Evolutionary conservation across 2,797 vertebrate species (phyloP).

Genomic region (Hylomyscus alleni): DNA sequence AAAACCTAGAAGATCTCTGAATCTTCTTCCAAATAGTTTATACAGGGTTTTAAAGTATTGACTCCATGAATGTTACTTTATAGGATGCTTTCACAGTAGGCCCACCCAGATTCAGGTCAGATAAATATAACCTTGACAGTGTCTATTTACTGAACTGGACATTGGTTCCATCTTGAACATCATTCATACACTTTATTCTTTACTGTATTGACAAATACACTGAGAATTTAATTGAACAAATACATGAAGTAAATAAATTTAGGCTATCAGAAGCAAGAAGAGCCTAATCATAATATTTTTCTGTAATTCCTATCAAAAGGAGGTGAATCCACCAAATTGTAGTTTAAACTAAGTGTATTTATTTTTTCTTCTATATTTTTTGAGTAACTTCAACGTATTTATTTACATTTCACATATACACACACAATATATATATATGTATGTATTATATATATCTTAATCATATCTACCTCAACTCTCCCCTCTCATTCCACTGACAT

Average conservation of each 20-base stretch:
- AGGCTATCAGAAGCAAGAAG: background rate
- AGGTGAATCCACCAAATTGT: background rate
- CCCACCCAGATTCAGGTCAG: background rate
- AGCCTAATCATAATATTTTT: slow-evolving; percentile 21
- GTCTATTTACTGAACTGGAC: background rate
- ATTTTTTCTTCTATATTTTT: background rate
- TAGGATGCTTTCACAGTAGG: slow-evolving; percentile 28
- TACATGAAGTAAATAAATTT: slow-evolving; percentile 24
- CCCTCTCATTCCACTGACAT: background rate
- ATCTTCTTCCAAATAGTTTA: slow-evolving; percentile 36
- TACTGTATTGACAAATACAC: background rate
- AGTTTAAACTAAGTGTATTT: background rate
- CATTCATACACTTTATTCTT: background rate
- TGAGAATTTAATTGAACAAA: background rate
- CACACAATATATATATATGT: no score
- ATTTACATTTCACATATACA: background rate
- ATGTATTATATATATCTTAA: background rate
- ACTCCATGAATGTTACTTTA: background rate
- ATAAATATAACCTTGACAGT: slow-evolving; percentile 24
- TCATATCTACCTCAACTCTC: background rate
- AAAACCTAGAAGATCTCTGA: slow-evolving; percentile 3
- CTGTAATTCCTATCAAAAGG: background rate
- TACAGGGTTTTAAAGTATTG: slow-evolving; percentile 10
- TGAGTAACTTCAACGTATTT: background rate
- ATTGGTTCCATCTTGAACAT: background rate